Base-by-base conservation (phyloP, 2,888 invertebrate genomes). In the Hydrotaea cyrtoneurina region DNA sequence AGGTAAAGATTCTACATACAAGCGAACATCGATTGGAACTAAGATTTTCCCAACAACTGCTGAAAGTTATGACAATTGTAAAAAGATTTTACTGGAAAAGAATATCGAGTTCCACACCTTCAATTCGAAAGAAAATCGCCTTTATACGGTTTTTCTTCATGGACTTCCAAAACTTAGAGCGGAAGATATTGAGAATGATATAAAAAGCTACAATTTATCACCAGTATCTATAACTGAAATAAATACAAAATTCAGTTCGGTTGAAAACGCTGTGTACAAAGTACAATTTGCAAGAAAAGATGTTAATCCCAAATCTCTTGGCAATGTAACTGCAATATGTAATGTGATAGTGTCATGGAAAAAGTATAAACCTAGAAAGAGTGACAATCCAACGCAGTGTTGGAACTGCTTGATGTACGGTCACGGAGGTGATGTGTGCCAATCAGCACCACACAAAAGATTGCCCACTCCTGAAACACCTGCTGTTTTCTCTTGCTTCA, bases 51-150 rank as follows among this genome's bases (percentile, higher is more conserved):
- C 76, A 11, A 50, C 19, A 55, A 72, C 4, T 15, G 17, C 17
- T 2, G 72, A 71, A 1, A n/a, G 8, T 39, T 72, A 53, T 17
- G 77, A 81, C 23, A 71, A 71, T 7, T 72, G 77, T 13, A 77
- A 72, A 43, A 72, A 81, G 4, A 21, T 19, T 39, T 43, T 59
- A 5, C 7, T 50, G 26, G 39, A 75, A 46, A 69, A 50, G 21
- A 36, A 75, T 21, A 71, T 80, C 10, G 43, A 66, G 17, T 80
- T 80, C 19, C 80, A 80, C 39, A 23, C 80, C 11, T 69, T 80
- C 26, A 80, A 66, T 26, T 62, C 72, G 23, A 78, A 72, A 31
- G 59, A 75, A 31, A 62, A 71, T n/a, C 57, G 72, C 17, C 13
- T 64, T 13, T 74, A 64, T 39, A 74, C 74, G 10, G 31, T 66